Percentiles rank a stretch among this genome's conserved stretches.
These are phyloP conservation scores for Astreopora myriophthalma DNA, from an alignment of 64 coral and sea anemone species.

Conservation along the genomic window DNA sequence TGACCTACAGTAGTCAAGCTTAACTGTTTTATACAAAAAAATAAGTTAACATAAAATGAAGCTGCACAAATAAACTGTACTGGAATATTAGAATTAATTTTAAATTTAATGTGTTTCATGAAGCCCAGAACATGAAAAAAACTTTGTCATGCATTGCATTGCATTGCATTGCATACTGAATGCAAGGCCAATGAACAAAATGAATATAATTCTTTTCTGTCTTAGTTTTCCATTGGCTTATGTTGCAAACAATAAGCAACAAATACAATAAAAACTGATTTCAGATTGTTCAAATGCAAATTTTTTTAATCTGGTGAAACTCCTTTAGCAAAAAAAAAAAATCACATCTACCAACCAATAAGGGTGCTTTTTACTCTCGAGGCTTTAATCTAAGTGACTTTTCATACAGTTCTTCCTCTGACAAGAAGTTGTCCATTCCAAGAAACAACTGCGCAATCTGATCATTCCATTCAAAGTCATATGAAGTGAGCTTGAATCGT, in stretches of 20 bases:
- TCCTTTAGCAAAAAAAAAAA: background rate
- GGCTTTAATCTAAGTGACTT: constrained; percentile 91
- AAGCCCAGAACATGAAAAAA: too few relatives aligned
- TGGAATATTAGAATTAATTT: too few relatives aligned
- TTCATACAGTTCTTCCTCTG: constrained; percentile 96
- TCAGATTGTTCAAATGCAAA: background rate
- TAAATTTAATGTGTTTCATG: too few relatives aligned
- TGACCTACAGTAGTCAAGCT: background rate
- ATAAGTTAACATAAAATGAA: background rate
- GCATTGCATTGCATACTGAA: too few relatives aligned
- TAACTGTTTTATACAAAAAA: background rate
- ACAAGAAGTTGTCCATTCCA: constrained; percentile 91
- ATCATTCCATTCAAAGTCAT: constrained; percentile 94
- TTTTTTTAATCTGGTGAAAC: background rate
- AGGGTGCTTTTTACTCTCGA: constrained; percentile 17
- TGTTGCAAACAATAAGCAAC: background rate
- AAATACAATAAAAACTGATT: too few relatives aligned
- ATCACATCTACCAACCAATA: background rate
- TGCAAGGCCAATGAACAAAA: too few relatives aligned
- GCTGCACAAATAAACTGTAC: background rate
- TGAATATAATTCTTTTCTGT: too few relatives aligned
- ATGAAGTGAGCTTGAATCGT: constrained; percentile 82
- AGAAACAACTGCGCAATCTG: constrained; percentile 83
- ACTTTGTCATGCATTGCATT: too few relatives aligned
- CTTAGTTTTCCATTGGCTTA: background rate